Base-by-base conservation (phyloP, 2,797 vertebrate species). In the Spondyliosoma cantharus region DNA sequence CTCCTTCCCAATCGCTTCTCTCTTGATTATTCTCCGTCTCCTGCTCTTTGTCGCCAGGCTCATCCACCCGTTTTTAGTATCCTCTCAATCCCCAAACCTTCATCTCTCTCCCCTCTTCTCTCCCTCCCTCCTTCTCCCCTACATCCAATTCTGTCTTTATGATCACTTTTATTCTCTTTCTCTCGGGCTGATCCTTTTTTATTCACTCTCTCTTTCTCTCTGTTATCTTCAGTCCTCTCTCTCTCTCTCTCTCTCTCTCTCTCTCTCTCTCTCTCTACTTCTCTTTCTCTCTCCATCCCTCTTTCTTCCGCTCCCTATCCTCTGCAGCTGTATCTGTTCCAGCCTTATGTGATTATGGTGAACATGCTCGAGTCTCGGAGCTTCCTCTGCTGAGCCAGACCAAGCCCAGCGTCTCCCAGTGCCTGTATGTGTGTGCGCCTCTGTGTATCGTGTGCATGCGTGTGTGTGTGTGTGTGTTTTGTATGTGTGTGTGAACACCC, bases 311-410 rank as follows among this genome's bases (percentile, higher is more conserved):
- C 74, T 46, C 69, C 56, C 64, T 25, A 67, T 88, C 76, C 58
- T 82, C 69, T 89, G 83, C 83, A 76, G 87, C 80, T 84, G 78
- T 81, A 63, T 91, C 80, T 87, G 83, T 90, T 88, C 80, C 89
- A 90, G 87, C 79, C 45, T 91, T 84, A 86, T 89, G 89, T 87
- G 89, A 90, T 90, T 89, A 91, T 86, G 71, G 78, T 66, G 70
- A 90, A 87, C 87, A 85, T 76, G 88, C 84, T 90, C 77, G 82
- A 84, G 63, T 66, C 80, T 85, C 24, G 7, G 80, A 74, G 62
- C 81, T 89, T 81, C 82, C 78, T 86, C 71, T 52, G 15, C 72
- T n/a, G 46, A 77, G 71, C 83, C 80, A 74, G 66, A 64, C 64
- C 52, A 62, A 27, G 69, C 49, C 16, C 50, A 53, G 70, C 64